phyloP scores from a whole-genome alignment of 2,113 vertebrate genomes.

The Mirza zaza region DNA sequence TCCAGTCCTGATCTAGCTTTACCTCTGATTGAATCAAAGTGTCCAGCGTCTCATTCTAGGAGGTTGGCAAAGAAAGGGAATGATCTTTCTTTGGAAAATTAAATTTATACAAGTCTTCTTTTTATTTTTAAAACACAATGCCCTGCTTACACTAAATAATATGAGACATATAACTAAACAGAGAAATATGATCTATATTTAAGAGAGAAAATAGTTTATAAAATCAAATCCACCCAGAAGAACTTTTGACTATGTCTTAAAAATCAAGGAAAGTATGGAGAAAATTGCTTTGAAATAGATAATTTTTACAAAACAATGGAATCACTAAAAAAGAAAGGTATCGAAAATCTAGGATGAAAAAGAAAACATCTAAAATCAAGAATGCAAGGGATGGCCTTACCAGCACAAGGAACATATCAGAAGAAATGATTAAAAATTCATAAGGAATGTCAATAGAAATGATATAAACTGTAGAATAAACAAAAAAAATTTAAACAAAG shows the following conservation, averaged over 20 bases:
- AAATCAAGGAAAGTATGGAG: background rate
- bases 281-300: background rate
- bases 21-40: background rate
- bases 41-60: fast-evolving
- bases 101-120: background rate
- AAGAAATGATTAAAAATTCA: too few relatives aligned
- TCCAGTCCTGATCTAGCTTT: background rate
- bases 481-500: background rate
- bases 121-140: background rate
- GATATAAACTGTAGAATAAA: background rate
- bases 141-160: background rate
- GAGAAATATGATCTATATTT: background rate
- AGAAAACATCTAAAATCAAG: background rate
- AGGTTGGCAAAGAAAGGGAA: fast-evolving
- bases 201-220: background rate
- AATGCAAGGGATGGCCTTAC: background rate
- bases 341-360: background rate
- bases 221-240: background rate
- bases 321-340: background rate
- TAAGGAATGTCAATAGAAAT: background rate
- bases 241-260: background rate
- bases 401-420: background rate
- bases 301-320: background rate
- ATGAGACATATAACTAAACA: background rate
- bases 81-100: background rate